Evolutionary conservation across 64 coral and sea anemone species (phyloP).

Genomic region (Anthopleura sola): DNA sequence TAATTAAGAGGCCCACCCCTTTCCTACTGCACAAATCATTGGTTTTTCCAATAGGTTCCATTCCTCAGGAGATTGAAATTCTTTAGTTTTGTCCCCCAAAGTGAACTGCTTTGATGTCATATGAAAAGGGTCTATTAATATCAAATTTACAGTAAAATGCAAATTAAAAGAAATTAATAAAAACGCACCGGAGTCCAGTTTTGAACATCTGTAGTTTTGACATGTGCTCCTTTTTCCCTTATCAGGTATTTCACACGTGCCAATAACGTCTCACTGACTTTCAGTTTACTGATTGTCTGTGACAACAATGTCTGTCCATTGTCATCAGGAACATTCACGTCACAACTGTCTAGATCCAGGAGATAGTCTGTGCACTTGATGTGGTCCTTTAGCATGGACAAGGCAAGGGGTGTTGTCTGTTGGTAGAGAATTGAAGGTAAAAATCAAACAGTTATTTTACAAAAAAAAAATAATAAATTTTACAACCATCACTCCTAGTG

Average conservation of each 20-base stretch:
- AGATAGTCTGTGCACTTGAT: constrained; percentile 81
- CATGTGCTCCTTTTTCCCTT: constrained; percentile 76
- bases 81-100: no score
- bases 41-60: no score
- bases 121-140: no score
- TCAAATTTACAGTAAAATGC: background rate
- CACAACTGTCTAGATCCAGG: constrained; percentile 58
- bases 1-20: no score
- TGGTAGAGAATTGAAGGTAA: no score
- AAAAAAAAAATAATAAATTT: no score
- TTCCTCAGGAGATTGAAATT: no score
- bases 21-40: no score
- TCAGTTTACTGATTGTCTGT: constrained; percentile 47
- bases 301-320: constrained; percentile 68
- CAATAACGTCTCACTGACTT: constrained; percentile 27
- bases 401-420: constrained; percentile 65
- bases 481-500: no score
- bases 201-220: constrained; percentile 63
- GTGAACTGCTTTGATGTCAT: no score
- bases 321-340: constrained; percentile 88
- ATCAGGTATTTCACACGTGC: constrained; percentile 52
- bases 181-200: constrained; percentile 71
- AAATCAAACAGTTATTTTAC: background rate
- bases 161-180: background rate
- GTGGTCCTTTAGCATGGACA: constrained; percentile 81